phyloP scores from a whole-genome alignment of 1,140 invertebrate genomes.

The Mya arenaria region DNA sequence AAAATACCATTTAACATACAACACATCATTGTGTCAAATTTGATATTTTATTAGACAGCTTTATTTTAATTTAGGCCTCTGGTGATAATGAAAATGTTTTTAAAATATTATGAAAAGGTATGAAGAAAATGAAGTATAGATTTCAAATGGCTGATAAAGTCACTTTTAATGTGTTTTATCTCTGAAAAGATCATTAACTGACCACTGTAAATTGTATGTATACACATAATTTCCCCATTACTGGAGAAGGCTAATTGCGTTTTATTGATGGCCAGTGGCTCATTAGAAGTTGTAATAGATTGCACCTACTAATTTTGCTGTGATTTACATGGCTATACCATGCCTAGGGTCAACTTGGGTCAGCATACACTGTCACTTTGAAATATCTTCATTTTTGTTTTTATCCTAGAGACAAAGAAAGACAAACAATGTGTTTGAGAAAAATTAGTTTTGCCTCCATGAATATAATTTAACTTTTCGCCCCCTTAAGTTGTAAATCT shows the following conservation, averaged over 20 bases:
- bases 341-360: slow-evolving; percentile 31
- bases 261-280: slow-evolving; percentile 37
- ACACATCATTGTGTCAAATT: too few relatives aligned
- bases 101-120: too few relatives aligned
- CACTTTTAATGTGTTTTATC: slow-evolving; percentile 25
- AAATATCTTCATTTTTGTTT: too few relatives aligned
- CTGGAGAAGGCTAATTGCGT: slow-evolving; percentile 27
- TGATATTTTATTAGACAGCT: too few relatives aligned
- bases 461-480: too few relatives aligned
- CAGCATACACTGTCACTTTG: not conserved
- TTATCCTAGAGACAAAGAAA: too few relatives aligned
- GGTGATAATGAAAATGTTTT: too few relatives aligned
- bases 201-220: not conserved
- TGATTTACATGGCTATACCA: slow-evolving; percentile 23
- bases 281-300: slow-evolving; percentile 32
- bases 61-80: too few relatives aligned
- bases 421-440: too few relatives aligned
- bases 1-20: too few relatives aligned
- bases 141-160: not conserved
- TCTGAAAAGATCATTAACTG: slow-evolving; percentile 2
- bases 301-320: slow-evolving; percentile 45
- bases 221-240: slow-evolving; percentile 14
- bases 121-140: slow-evolving; percentile 10
- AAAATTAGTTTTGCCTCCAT: too few relatives aligned
- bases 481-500: too few relatives aligned